These are phyloP conservation scores for Ochotona curzoniae DNA, from an alignment of 2,113 vertebrate genomes.

Conservation along the genomic window DNA sequence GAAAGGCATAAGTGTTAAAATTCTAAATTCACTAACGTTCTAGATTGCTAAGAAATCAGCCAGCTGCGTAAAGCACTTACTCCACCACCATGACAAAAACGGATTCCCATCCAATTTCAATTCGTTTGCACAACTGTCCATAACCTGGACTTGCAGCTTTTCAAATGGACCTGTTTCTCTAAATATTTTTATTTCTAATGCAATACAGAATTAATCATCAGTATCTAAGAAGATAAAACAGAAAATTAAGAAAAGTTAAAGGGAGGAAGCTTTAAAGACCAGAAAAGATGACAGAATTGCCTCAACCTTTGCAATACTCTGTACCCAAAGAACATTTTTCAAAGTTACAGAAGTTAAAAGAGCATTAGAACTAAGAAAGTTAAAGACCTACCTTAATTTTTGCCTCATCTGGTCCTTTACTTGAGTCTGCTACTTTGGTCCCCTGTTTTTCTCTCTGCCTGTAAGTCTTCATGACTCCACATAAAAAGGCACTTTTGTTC, in stretches of 20 bases:
- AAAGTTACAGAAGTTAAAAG: constrained; percentile 21
- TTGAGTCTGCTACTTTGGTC: constrained; percentile 96
- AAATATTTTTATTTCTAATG: not conserved
- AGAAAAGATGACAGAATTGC: not conserved
- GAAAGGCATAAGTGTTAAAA: not conserved
- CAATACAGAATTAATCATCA: constrained; percentile 5
- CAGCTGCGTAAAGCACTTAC: not conserved
- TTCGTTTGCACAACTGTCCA: not conserved
- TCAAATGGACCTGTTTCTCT: not conserved
- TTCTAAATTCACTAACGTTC: not conserved
- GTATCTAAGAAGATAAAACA: not conserved
- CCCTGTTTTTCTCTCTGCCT: constrained; percentile 99
- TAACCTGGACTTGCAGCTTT: not conserved
- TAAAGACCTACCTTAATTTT: constrained; percentile 95
- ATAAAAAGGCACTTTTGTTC: constrained; percentile 99
- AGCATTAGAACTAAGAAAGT: not conserved
- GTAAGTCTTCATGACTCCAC: constrained; percentile 99
- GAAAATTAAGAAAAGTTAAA: constrained; percentile 21
- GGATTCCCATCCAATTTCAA: not conserved
- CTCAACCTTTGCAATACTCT: not conserved
- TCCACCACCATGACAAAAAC: not conserved
- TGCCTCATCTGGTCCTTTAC: constrained; percentile 98
- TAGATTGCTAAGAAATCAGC: not conserved
- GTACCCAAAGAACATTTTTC: not conserved
- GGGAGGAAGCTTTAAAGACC: not conserved